Base-by-base conservation (phyloP, 2,797 vertebrate species). In the Iguana delicatissima region DNA sequence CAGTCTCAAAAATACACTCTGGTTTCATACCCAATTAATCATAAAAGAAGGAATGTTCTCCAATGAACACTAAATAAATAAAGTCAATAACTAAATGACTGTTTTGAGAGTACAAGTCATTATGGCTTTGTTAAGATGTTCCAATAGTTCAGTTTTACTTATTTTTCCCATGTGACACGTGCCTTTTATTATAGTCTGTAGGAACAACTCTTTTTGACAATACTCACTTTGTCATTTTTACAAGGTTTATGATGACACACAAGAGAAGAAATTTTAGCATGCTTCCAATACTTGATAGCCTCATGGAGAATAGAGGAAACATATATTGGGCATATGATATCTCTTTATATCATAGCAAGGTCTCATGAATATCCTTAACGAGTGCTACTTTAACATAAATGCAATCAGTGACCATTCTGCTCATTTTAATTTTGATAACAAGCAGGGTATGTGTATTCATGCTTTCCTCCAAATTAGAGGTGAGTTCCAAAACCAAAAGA, bases 21-120 rank as follows among this genome's bases (percentile, higher is more conserved):
- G 42, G 89, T 76, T 96, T 93, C 84, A 59, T 85, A 81, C 93
- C 32, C 22, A 93, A 88, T 95, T 95, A 94, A 95, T 93, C 93
- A 72, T 86, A 80, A 80, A 90, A 85, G 89, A 93, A 83, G 92
- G 76, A 32, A 92, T 77, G 85, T 35, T 94, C 91, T 92, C 88
- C 89, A 90, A 76, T 46, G 86, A 93, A 86, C 35, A 87, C 0
- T 9, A 80, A 90, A 57, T 86, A 94, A 96, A 95, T 80, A 93
- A 57, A 91, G 86, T 82, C 83, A 90, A 90, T 92, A 94, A 84
- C 90, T 89, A 93, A 91, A 4, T 2, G 72, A 76, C 32, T 80
- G 79, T 86, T 92, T 85, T 0, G 1, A 89, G 52, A 93, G 69
- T 91, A 92, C 26, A 81, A 42, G 46, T 83, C 52, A 80, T 87